Conservation (phyloP, 2,888 invertebrate species). For the Drosophila nr. perissopoda region DNA sequence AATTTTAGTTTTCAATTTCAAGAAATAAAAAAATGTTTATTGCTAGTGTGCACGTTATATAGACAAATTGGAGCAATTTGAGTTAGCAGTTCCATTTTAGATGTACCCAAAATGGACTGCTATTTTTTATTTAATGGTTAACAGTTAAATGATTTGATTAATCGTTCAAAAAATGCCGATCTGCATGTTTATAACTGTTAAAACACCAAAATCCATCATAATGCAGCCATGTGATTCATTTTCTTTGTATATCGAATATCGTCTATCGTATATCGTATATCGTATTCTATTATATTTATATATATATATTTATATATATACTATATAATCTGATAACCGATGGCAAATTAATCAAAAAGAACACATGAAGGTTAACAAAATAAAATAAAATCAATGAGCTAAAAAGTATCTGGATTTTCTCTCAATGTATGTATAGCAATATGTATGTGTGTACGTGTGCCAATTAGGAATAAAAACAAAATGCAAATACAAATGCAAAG, state of each 20-base stretch:
- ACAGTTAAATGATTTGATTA: background rate
- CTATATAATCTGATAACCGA: conserved; percentile 8
- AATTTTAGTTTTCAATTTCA: background rate
- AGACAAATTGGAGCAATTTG: background rate
- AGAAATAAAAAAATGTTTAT: background rate
- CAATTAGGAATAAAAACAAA: conserved; percentile 22
- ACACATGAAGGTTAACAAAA: background rate
- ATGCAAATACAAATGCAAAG: conserved; percentile 32
- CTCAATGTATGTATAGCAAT: background rate
- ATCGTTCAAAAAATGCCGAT: background rate
- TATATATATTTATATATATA: background rate
- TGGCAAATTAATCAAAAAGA: conserved; percentile 7
- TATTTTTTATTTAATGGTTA: background rate
- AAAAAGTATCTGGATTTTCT: background rate
- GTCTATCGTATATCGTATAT: conserved; percentile 46
- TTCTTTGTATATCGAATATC: conserved; percentile 9
- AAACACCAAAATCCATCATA: conserved; percentile 9
- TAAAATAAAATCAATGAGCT: background rate
- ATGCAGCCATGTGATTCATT: conserved; percentile 3
- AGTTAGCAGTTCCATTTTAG: background rate
- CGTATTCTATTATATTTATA: conserved; percentile 17
- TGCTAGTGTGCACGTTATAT: background rate
- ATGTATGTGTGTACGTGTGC: conserved; percentile 7
- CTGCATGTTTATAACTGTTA: conserved; percentile 8
- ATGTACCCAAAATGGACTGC: background rate